phyloP scores from a whole-genome alignment of 2,113 vertebrate genomes.

The Zosterops japonicus region DNA sequence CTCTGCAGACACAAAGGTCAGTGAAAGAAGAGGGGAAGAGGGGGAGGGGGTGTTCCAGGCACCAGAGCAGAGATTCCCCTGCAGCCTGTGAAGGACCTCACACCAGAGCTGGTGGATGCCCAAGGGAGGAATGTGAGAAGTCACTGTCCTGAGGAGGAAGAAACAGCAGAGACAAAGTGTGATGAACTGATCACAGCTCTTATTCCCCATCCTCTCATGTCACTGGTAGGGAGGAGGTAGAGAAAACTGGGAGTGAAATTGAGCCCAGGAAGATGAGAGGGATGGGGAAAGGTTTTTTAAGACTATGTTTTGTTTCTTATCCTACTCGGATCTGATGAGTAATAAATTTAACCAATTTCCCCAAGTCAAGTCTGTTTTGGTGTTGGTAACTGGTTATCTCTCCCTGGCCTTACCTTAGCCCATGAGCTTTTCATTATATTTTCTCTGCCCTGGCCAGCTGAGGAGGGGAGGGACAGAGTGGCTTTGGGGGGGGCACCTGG shows the following conservation, averaged over 20 bases:
- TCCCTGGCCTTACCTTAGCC: background rate
- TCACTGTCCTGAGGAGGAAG: background rate
- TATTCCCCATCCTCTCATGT: background rate
- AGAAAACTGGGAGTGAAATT: background rate
- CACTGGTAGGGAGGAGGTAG: background rate
- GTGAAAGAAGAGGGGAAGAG: background rate
- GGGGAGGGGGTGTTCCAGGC: background rate
- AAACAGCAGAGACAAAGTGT: background rate
- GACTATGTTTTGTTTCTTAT: background rate
- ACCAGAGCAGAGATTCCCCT: background rate
- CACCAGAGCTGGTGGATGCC: background rate
- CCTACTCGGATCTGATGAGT: background rate
- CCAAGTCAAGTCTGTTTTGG: background rate
- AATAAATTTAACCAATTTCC: background rate
- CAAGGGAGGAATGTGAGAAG: background rate
- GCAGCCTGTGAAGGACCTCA: background rate
- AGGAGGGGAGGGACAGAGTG: background rate
- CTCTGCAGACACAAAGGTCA: background rate
- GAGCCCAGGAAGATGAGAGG: background rate
- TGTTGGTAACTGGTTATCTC: background rate
- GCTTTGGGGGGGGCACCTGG: background rate
- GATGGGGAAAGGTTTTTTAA: background rate
- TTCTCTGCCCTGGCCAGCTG: background rate
- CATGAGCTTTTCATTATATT: background rate
- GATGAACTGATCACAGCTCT: background rate